These are phyloP conservation scores for Steromphala cineraria DNA, from an alignment of 2,888 invertebrate species.

Conservation along the genomic window DNA sequence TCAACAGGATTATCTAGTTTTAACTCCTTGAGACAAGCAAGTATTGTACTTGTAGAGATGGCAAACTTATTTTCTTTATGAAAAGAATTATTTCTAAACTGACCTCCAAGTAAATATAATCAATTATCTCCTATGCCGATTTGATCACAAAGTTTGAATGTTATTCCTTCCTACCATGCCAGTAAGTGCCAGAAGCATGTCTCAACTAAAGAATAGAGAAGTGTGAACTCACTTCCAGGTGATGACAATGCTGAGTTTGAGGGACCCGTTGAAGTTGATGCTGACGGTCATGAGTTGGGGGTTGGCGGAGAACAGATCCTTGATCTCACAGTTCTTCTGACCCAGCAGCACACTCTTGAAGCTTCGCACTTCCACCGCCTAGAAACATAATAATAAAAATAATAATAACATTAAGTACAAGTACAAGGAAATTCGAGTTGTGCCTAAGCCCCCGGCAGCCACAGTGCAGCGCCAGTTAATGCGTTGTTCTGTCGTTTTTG, in stretches of 20 bases:
- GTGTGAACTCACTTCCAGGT: slow-evolving; percentile 78
- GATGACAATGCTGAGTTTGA: slow-evolving; percentile 79
- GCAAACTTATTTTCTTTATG: no score
- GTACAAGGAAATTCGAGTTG: no score
- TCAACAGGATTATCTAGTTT: background rate
- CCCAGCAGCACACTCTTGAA: slow-evolving; percentile 76
- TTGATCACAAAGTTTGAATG: no score
- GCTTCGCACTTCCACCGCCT: slow-evolving; percentile 75
- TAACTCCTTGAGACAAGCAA: background rate
- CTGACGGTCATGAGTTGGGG: slow-evolving; percentile 80
- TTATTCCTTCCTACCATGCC: no score
- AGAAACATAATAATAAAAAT: slow-evolving; percentile 21
- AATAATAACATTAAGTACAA: no score
- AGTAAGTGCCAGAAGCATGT: no score
- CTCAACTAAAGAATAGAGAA: background rate
- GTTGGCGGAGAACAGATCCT: slow-evolving; percentile 79
- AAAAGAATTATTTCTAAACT: no score
- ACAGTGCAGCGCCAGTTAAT: no score
- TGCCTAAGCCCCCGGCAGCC: no score
- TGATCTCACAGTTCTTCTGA: slow-evolving; percentile 79
- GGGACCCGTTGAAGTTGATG: slow-evolving; percentile 79
- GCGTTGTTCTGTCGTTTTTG: no score
- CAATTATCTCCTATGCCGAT: no score
- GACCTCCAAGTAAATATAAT: no score
- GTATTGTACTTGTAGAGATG: background rate